Evolutionary conservation across 2,113 vertebrate genomes (phyloP).

Genomic region (Atherinomorus stipes): DNA sequence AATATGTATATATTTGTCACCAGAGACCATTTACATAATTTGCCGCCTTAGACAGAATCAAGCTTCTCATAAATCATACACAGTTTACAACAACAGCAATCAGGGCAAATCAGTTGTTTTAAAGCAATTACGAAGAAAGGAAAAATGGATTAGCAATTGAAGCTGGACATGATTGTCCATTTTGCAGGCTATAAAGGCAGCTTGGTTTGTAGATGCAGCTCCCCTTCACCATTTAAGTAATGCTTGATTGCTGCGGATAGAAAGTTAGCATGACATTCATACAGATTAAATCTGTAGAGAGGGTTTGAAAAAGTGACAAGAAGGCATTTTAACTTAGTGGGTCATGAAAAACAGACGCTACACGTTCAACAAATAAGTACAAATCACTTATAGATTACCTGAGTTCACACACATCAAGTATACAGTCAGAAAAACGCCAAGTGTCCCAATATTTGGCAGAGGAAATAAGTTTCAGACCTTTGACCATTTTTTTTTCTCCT

Average conservation of each 20-base stretch:
- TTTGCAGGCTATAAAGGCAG: not conserved
- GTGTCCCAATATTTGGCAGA: not conserved
- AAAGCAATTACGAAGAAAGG: too few species aligned
- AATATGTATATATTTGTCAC: not conserved
- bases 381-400: too few species aligned
- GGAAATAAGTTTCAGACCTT: not conserved
- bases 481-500: not conserved
- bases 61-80: too few species aligned
- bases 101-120: too few species aligned
- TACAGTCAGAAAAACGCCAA: not conserved
- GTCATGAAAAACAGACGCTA: too few species aligned
- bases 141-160: too few species aligned
- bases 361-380: too few species aligned
- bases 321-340: not conserved
- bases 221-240: not conserved
- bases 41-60: not conserved
- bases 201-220: not conserved
- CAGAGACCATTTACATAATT: not conserved
- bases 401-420: too few species aligned
- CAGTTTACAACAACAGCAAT: too few species aligned
- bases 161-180: too few species aligned
- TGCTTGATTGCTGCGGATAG: not conserved
- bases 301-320: too few species aligned
- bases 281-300: too few species aligned
- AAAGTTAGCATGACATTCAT: not conserved